Base-by-base conservation (phyloP, 2,888 invertebrate genomes). In the Encarsia formosa region DNA sequence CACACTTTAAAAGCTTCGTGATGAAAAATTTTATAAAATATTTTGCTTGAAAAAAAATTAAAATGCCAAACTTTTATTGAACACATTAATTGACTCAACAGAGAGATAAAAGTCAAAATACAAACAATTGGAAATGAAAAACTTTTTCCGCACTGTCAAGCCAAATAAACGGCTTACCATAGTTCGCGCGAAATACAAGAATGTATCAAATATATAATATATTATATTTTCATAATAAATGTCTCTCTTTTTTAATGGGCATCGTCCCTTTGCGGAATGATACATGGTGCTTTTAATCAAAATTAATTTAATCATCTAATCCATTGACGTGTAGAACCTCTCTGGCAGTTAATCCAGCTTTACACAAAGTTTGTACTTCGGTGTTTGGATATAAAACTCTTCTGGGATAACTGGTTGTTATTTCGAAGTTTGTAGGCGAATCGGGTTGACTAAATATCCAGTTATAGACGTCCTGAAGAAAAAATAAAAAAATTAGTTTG, bases 321-420 rank as follows among this genome's bases (percentile, higher is more conserved):
- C 97, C 95, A 66, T 93, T 91, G 35, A 97, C 88, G 76, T 95
- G 96, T 40, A 97, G 79, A 69, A 96, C 91, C 76, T 95, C 95
- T 49, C 91, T 84, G 73, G 88, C 87, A 60, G 88, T 88, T 32
- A 97, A 81, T 18, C 95, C 95, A 19, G 86, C 88, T 56, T 90
- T 85, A 53, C 76, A 76, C 46, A 95, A 79, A 20, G 86, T 85
- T 49, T 78, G 71, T 5, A 81, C 75, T 37, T 77, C 75, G 41
- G 76, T 73, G 60, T 74, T 70, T 52, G 70, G 71, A 61, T 84
- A 81, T 48, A 97, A 77, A 56, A 88, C 83, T 59, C 91, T 84
- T 70, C 92, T 90, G 1, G 97, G 97, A 74, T 92, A 97, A 77
- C 95, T 96, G 59, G 93, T 94, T 42, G 92, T 91, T 59, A 97